A percentile compares a stretch with the other conserved stretches of the same genome.
phyloP scores from a whole-genome alignment of 2,888 invertebrate species.

The Prosopocoilus inquinatus region DNA sequence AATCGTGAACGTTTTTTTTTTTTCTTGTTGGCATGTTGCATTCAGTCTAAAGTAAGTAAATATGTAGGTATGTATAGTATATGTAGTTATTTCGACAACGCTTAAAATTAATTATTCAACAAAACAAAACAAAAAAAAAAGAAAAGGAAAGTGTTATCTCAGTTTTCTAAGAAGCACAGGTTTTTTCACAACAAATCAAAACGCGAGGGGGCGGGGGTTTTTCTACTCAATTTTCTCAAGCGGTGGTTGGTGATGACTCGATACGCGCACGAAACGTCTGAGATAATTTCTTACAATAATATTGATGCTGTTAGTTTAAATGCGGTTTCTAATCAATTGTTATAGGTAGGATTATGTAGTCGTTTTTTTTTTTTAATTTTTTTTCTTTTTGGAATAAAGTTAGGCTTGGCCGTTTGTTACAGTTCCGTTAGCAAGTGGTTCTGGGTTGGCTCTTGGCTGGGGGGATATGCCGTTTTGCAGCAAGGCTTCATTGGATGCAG shows the following conservation, averaged over 20 bases:
- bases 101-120: no score
- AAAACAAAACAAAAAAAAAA: no score
- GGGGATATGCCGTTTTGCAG: slow-evolving; percentile 30
- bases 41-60: no score
- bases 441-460: slow-evolving; percentile 27
- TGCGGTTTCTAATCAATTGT: neutral
- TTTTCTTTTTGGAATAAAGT: slow-evolving; percentile 6
- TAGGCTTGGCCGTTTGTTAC: slow-evolving; percentile 35
- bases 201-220: no score
- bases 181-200: no score
- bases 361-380: slow-evolving; percentile 1
- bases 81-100: no score
- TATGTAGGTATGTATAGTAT: no score
- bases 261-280: neutral
- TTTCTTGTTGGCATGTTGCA: no score
- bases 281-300: neutral
- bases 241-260: neutral
- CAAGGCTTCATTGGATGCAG: slow-evolving; percentile 39
- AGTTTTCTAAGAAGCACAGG: no score
- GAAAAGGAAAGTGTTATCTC: no score
- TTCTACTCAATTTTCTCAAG: no score
- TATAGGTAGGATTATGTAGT: neutral
- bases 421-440: slow-evolving; percentile 27
- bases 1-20: no score
- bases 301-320: neutral